Base-by-base conservation (phyloP, 2,113 vertebrate genomes). In the Piprites chloris region DNA sequence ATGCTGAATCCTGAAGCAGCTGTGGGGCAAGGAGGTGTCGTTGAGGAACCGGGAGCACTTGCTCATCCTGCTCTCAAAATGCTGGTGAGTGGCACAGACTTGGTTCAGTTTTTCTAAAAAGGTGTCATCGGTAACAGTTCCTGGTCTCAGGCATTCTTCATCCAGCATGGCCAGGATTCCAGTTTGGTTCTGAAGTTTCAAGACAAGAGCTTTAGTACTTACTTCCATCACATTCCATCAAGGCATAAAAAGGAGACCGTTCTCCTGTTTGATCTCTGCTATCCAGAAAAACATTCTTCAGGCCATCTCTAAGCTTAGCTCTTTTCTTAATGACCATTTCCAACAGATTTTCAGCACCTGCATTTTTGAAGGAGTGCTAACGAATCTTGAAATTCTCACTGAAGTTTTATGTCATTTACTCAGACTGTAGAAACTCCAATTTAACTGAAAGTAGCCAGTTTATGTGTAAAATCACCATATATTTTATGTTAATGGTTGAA, bases 131-230 rank as follows among this genome's bases (percentile, higher is more conserved):
- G 99, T 99, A 72, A 99, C 99, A 0, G 99, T 99, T 66, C 99
- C 99, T 0, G 99, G 99, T 62, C 99, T 96, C 95, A 99, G 97
- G 94, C 99, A 99, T 95, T 99, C 99, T 83, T 99, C 99, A 1
- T 99, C 99, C 92, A 99, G 97, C 99, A 99, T 99, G 93, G 99
- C 99, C 98, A 99, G 96, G 96, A 99, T 99, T 87, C 99, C 99
- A 49, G 98, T 99, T 89, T 99, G 98, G 96, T 98, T 98, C 98
- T 98, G 85, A 47, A 71, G 69, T 59, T 90, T 59, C 37, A 47
- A 81, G 78, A 93, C 46, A 89, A 50, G 28, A 95, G 78, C 44
- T 91, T 97, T 59, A 86, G 33, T 22, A 30, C 23, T 90, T 49
- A 90, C 59, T 95, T 90, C 69, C 41, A 62, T 4, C 46, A 39